phyloP scores from a whole-genome alignment of 2,888 invertebrate genomes.

The Aphidius colemani region DNA sequence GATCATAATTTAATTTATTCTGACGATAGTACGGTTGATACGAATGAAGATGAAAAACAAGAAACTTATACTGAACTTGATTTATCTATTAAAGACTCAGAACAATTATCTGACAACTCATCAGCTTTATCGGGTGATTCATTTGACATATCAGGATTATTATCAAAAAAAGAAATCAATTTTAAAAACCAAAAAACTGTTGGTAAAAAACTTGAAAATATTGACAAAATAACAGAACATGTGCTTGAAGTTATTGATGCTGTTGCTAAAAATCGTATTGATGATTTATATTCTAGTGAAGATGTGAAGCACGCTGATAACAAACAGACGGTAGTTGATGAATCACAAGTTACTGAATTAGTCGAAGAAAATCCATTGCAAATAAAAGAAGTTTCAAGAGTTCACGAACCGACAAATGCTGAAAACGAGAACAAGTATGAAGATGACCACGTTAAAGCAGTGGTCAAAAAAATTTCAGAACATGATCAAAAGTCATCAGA shows the following conservation, averaged over 20 bases:
- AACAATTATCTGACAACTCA: background rate
- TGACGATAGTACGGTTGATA: slow-evolving; percentile 48
- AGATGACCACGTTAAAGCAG: background rate
- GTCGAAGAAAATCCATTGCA: background rate
- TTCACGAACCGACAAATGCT: background rate
- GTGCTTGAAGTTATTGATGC: slow-evolving; percentile 45
- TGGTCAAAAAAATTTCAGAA: background rate
- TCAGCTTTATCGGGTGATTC: background rate
- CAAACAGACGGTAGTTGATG: background rate
- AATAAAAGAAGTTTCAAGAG: no score
- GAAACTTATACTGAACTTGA: slow-evolving; percentile 19
- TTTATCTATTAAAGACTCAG: background rate
- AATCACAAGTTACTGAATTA: background rate
- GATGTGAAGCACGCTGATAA: background rate
- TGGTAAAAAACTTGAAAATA: background rate
- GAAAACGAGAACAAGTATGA: background rate
- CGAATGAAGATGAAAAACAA: slow-evolving; percentile 41
- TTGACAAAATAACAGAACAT: slow-evolving; percentile 37
- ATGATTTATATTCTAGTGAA: slow-evolving; percentile 14
- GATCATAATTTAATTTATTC: slow-evolving; percentile 45
- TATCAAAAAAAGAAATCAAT: background rate
- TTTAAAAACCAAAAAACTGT: no score
- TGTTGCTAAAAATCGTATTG: slow-evolving; percentile 39
- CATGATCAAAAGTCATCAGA: background rate
- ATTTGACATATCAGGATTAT: background rate